A percentile compares a stretch with the other conserved stretches of the same genome.
phyloP scores from a whole-genome alignment of 2,797 vertebrate species.

The Poeciliopsis paucimaculata region DNA sequence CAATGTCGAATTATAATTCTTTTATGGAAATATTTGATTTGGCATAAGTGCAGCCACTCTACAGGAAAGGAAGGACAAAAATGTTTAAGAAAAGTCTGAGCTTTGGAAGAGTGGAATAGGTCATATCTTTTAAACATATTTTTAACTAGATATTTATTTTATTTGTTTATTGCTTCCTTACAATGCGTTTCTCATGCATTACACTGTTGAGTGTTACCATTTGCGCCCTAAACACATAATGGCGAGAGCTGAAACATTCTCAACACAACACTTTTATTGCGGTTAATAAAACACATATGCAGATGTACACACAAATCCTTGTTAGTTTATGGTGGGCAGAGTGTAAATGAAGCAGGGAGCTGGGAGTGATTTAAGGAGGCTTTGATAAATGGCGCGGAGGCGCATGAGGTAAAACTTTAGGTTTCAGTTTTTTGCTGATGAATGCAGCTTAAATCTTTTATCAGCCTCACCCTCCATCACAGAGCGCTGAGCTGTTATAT shows the following conservation, averaged over 20 bases:
- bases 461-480: constrained; percentile 10
- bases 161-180: constrained; percentile 12
- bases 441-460: constrained; percentile 9
- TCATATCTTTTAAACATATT: constrained; percentile 30
- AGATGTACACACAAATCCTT: background rate
- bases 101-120: constrained; percentile 35
- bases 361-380: background rate
- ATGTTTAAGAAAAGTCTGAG: background rate
- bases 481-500: constrained; percentile 12
- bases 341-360: background rate
- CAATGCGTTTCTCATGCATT: constrained; percentile 15
- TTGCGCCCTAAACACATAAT: background rate
- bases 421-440: background rate
- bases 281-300: constrained; percentile 1
- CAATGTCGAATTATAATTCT: background rate
- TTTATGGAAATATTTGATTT: background rate
- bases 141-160: constrained; percentile 19
- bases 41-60: too few species aligned
- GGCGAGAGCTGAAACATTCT: background rate
- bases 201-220: constrained; percentile 7
- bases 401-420: background rate
- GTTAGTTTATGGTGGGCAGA: background rate
- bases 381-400: constrained; percentile 6
- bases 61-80: background rate
- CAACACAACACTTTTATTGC: constrained; percentile 3